Percentiles rank a stretch among this genome's conserved stretches.
phyloP scores from a whole-genome alignment of 2,797 vertebrate genomes.

The Kryptopterus vitreolus region DNA sequence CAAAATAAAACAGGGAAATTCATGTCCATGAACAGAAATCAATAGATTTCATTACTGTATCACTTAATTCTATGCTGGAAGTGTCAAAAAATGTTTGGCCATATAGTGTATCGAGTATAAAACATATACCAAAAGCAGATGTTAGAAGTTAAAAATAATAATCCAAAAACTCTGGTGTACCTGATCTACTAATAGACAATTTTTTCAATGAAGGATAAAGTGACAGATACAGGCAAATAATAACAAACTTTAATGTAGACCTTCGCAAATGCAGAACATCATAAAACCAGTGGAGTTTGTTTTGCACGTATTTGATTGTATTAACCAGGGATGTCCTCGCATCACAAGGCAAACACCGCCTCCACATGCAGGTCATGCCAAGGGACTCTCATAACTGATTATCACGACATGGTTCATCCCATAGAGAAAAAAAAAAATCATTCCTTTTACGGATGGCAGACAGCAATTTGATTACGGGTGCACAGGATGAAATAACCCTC shows the following conservation, averaged over 20 bases:
- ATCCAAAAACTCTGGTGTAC: neutral
- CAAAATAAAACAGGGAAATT: too few species aligned
- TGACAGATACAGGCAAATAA: too few species aligned
- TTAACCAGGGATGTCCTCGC: neutral
- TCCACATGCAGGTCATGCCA: slow-evolving; percentile 4
- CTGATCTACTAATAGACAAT: neutral
- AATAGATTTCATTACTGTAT: too few species aligned
- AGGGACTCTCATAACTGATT: slow-evolving; percentile 12
- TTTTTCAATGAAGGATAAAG: neutral
- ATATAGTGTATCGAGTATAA: neutral
- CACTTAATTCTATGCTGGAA: too few species aligned
- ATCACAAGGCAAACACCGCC: neutral
- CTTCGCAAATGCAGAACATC: neutral
- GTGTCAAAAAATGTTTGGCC: neutral
- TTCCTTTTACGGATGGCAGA: too few species aligned
- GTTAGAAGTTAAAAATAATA: neutral
- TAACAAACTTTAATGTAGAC: neutral
- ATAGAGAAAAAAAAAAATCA: slow-evolving; percentile 20
- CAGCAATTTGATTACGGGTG: slow-evolving; percentile 22
- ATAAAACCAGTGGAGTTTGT: neutral
- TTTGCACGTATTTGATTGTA: neutral
- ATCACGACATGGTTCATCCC: slow-evolving; percentile 11
- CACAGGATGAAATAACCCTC: slow-evolving; percentile 7
- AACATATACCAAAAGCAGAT: too few species aligned
- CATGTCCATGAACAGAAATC: too few species aligned